Base-by-base conservation (phyloP, 2,113 vertebrate species). In the Aldabrachelys gigantea region DNA sequence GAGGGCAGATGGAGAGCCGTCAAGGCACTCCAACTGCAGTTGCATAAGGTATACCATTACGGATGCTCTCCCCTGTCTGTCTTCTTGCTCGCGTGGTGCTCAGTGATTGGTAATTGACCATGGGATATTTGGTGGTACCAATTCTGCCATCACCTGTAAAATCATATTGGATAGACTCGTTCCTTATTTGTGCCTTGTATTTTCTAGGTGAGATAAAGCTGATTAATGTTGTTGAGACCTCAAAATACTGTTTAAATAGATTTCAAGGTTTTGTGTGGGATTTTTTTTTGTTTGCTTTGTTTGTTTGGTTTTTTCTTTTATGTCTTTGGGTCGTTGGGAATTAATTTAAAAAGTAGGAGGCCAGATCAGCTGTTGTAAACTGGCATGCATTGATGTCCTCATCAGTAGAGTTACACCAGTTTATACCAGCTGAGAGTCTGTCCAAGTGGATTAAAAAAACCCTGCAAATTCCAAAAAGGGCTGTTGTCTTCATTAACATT, bases 1-100 rank as follows among this genome's bases (percentile, higher is more conserved):
- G 93, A 86, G 56, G 89, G 86, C 94, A 87, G 88, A 80, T 91
- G 90, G 91, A 93, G 88, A 89, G 49, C 83, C 89, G 95, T 95
- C 92, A 57, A 87, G 52, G 54, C 6, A 7, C 52, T 41, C 84
- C 52, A 47, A 82, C 91, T 82, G 44, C 41, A 2, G 31, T 16
- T 52, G 90, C 92, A 59, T 1, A 54, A 81, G 80, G 53, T 35
- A n/a, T 5, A 59, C 44, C 75, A 13, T 44, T n/a, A 49, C 54
- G 47, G 27, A 89, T 94, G 49, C 85, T 85, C 53, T 89, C 57
- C 84, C 0, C 1, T 75, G 50, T 54, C 49, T 93, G 17, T 85
- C 94, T 91, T 92, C 83, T 91, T 96, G 72, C 38, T 90, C 93
- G 93, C 95, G 95, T 95, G 95, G 65, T 91, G 93, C 87, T 21